These are phyloP conservation scores for Falco punctatus DNA, from an alignment of 2,113 vertebrate genomes.

Conservation along the genomic window DNA sequence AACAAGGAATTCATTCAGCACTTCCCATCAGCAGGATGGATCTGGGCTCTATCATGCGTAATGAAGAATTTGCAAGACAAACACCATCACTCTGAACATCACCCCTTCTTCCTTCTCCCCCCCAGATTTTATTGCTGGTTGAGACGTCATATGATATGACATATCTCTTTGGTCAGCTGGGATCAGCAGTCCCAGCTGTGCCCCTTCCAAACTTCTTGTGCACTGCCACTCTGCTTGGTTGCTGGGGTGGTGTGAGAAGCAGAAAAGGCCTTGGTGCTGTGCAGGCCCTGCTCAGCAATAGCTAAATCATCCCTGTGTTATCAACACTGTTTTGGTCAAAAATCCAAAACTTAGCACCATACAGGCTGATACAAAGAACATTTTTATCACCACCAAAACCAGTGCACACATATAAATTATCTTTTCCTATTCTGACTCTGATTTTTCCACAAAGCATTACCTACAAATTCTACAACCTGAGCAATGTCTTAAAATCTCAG, in stretches of 20 bases:
- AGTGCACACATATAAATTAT: too few relatives aligned
- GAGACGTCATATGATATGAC: rapidly evolving
- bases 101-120: neutral
- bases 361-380: neutral
- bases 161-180: neutral
- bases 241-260: neutral
- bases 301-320: neutral
- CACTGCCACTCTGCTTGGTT: rapidly evolving
- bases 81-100: rapidly evolving
- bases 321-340: neutral
- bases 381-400: neutral
- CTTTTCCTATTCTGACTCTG: neutral
- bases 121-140: neutral
- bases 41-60: rapidly evolving
- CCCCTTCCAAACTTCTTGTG: neutral
- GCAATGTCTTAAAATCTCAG: neutral
- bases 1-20: neutral
- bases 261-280: neutral
- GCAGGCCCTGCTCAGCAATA: neutral
- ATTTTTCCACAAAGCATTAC: neutral
- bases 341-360: neutral
- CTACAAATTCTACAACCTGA: neutral
- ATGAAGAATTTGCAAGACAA: neutral
- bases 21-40: neutral
- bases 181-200: neutral